phyloP scores from a whole-genome alignment of 2,888 invertebrate genomes.

The Melinaea menophilus region DNA sequence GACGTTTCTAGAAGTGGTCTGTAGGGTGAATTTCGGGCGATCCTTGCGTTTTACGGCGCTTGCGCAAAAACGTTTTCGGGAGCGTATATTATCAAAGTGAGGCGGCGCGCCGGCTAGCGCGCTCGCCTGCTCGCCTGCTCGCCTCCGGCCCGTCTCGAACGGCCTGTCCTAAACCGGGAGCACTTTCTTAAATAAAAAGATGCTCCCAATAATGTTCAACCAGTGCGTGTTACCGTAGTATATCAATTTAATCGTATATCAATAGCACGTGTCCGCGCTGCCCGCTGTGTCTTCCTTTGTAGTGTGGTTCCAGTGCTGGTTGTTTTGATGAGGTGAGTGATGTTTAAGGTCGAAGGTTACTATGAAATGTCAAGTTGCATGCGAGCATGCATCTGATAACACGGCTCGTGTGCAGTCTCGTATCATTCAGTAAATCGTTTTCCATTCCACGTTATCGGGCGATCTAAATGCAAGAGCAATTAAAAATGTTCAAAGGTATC shows the following conservation, averaged over 20 bases:
- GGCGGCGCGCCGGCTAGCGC: conserved; percentile 78
- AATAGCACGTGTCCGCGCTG: conserved; percentile 44
- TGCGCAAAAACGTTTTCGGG: conserved; percentile 60
- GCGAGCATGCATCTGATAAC: conserved; percentile 39
- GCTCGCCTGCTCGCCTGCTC: conserved; percentile 71
- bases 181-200: conserved; percentile 66
- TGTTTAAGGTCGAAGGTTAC: conserved; percentile 59
- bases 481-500: not conserved
- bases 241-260: conserved; percentile 61
- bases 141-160: conserved; percentile 55
- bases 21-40: conserved; percentile 68
- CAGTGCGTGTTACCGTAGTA: conserved; percentile 46
- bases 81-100: conserved; percentile 59
- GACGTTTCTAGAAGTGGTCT: conserved; percentile 36
- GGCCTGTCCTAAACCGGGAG: conserved; percentile 45
- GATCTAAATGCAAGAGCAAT: conserved; percentile 4
- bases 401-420: conserved; percentile 51
- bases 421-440: conserved; percentile 55
- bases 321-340: conserved; percentile 70
- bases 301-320: conserved; percentile 51
- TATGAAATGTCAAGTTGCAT: conserved; percentile 47
- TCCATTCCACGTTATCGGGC: conserved; percentile 33
- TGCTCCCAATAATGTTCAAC: conserved; percentile 43
- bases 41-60: conserved; percentile 63
- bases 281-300: conserved; percentile 65